phyloP scores from a whole-genome alignment of 2,888 invertebrate species.

The Metallyticus violacea region DNA sequence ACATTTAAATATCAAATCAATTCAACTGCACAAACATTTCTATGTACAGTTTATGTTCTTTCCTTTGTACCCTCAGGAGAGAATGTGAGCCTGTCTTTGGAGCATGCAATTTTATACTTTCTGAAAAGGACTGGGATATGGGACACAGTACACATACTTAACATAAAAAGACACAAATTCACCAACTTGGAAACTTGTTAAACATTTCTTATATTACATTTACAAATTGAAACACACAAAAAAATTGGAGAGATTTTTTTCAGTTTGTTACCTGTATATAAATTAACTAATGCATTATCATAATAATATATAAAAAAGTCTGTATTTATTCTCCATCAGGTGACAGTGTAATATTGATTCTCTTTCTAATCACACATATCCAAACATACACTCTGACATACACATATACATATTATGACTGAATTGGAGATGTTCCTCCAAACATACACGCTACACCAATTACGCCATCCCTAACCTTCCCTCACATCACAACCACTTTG shows the following conservation, averaged over 20 bases:
- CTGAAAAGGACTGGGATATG: too few relatives aligned
- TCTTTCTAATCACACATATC: neutral
- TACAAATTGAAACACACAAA: slow-evolving; percentile 32
- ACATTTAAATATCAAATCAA: too few relatives aligned
- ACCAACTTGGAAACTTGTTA: slow-evolving; percentile 24
- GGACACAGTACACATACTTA: neutral
- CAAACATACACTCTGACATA: neutral
- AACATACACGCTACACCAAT: neutral
- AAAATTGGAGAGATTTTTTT: slow-evolving; percentile 20
- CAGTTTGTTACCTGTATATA: slow-evolving; percentile 25
- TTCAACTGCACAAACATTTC: too few relatives aligned
- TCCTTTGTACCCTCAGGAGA: too few relatives aligned
- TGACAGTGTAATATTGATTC: neutral
- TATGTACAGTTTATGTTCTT: too few relatives aligned
- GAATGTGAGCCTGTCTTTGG: too few relatives aligned
- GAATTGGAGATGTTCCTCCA: neutral
- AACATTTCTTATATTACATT: slow-evolving; percentile 33
- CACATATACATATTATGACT: neutral
- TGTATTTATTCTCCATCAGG: slow-evolving; percentile 5
- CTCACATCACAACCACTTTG: neutral
- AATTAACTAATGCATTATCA: slow-evolving; percentile 23
- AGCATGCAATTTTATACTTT: too few relatives aligned
- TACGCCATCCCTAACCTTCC: neutral
- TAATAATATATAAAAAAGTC: slow-evolving; percentile 26
- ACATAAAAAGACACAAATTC: neutral